Conservation (phyloP, 2,888 invertebrate species). For the Myopa testacea region DNA sequence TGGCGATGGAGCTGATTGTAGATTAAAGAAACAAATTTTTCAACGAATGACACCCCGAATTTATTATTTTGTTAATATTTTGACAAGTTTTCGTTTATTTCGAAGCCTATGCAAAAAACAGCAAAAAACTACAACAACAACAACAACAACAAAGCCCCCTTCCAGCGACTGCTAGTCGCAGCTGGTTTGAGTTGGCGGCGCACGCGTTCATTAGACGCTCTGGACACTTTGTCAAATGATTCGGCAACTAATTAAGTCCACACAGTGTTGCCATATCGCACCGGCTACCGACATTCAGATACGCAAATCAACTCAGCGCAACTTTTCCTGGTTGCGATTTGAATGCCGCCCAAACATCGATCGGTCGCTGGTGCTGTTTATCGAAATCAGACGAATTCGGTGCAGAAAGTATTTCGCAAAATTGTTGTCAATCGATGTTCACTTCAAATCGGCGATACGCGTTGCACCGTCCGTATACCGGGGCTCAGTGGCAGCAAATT, state of each 20-base stretch:
- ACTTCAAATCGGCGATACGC: not conserved
- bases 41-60: slow-evolving; percentile 50
- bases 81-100: slow-evolving; percentile 44
- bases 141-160: not conserved
- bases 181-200: not conserved
- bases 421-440: not conserved
- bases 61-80: slow-evolving; percentile 51
- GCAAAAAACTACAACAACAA: not conserved
- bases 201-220: slow-evolving; percentile 26
- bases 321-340: not conserved
- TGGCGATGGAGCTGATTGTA: slow-evolving; percentile 42
- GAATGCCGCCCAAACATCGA: not conserved
- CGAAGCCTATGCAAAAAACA: not conserved
- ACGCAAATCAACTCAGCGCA: not conserved
- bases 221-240: slow-evolving; percentile 27
- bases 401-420: not conserved
- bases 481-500: slow-evolving; percentile 50
- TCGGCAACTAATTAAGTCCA: slow-evolving; percentile 6
- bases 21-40: slow-evolving; percentile 48
- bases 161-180: not conserved
- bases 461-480: not conserved
- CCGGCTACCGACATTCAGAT: not conserved
- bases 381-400: not conserved
- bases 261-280: not conserved
- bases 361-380: not conserved